Evolutionary conservation across 2,888 invertebrate species (phyloP), one percentile per base, ranked within the genome.

Genomic region (Flexamia atlantica): DNA sequence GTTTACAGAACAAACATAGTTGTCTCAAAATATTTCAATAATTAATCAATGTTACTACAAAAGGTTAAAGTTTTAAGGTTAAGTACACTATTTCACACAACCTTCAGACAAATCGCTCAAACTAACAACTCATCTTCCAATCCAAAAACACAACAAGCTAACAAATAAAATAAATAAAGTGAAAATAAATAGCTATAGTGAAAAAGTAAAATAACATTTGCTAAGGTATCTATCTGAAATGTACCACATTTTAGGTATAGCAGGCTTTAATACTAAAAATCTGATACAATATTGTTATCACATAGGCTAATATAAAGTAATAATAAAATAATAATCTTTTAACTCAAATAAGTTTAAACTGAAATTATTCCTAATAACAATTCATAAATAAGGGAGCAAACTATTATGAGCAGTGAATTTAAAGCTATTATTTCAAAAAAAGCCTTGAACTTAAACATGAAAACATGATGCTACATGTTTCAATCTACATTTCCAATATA

Each of bases 71-170:
- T 46, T 42, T 17, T 23, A 50, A 57, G 36, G 50, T 79, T 79
- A 79, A 79, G 79, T 79, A 79, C 79, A 32, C 20, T 57, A 28
- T 50, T 25, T 53, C 32, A 30, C 36, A 79, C 79, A 79, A 79
- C 79, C 79, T 79, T 57, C 57, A 36, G 32, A 40, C 68, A 72
- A 64, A 64, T 28, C 28, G 2, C 28, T 28, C 64, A 64, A 64
- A 64, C 64, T 14, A 4, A 5, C 30, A 4, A 28, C 14, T 64
- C 1, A 57, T 57, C 7, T 20, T 23, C 57, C 57, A 57, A 57
- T 25, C 57, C 3, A 23, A 57, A 14, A 64, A 28, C 64, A 64
- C 28, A 64, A 64, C 64, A 64, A 57, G 64, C 64, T 28, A 64
- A 64, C 28, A 64, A 25, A 30, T 64, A 28, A 64, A 64, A 64